Conservation (phyloP, 2,888 invertebrate genomes). For the Coenonympha arcania region DNA sequence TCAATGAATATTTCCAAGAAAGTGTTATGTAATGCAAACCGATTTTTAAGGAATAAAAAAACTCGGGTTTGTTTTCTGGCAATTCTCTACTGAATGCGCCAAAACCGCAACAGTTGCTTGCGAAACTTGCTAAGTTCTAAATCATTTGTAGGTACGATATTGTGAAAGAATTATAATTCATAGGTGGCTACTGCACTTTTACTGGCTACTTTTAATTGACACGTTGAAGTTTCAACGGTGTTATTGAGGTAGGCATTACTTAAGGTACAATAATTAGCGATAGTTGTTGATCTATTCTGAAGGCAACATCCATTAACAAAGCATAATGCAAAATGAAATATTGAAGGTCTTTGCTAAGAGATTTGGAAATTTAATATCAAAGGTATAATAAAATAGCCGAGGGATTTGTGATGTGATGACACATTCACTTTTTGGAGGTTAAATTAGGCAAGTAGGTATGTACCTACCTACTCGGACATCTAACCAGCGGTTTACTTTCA, state of each 20-base stretch:
- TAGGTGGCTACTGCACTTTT: too few species aligned
- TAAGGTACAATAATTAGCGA: not conserved
- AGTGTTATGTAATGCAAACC: too few species aligned
- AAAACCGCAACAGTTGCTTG: not conserved
- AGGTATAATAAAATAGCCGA: not conserved
- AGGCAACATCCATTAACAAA: not conserved
- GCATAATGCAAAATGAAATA: not conserved
- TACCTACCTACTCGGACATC: not conserved
- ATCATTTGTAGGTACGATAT: slow-evolving; percentile 1
- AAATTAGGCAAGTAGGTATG: not conserved
- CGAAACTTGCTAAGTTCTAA: slow-evolving; percentile 78
- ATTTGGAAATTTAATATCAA: not conserved
- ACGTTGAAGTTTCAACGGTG: not conserved
- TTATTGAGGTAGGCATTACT: too few species aligned
- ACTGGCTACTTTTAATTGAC: too few species aligned
- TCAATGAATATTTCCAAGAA: too few species aligned
- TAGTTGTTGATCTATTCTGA: not conserved
- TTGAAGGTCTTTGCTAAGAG: not conserved
- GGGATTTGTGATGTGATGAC: not conserved
- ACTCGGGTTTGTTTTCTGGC: not conserved
- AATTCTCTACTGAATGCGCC: not conserved
- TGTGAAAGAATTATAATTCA: too few species aligned
- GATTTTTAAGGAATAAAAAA: too few species aligned
- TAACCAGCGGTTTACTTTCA: not conserved
- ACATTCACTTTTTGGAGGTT: not conserved